Percentiles rank a stretch among this genome's conserved stretches.
Evolutionary conservation across 2,797 vertebrate species (phyloP).

Genomic region (Pipistrellus kuhlii): DNA sequence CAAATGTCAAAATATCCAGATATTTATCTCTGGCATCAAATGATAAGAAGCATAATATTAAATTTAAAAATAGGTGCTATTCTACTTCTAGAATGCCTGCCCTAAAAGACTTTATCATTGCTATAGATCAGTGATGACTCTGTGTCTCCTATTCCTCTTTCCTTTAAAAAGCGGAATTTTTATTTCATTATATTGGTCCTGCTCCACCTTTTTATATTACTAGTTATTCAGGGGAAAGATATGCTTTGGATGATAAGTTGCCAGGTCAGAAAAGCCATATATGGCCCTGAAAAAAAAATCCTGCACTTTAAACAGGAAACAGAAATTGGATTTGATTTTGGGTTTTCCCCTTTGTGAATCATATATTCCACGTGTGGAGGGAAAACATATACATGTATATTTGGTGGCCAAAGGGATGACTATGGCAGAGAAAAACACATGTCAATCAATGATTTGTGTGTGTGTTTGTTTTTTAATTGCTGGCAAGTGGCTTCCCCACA

Average conservation of each 20-base stretch:
- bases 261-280: neutral
- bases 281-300: neutral
- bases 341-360: neutral
- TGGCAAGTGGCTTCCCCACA: neutral
- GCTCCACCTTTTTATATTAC: neutral
- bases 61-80: neutral
- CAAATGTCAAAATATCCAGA: conserved; percentile 19
- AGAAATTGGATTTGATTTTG: neutral
- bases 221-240: neutral
- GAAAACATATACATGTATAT: neutral
- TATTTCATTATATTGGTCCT: neutral
- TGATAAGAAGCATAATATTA: conserved; percentile 3
- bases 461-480: neutral
- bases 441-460: neutral
- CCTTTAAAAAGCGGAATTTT: neutral
- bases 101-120: neutral
- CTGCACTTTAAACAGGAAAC: neutral
- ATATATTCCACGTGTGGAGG: neutral
- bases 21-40: neutral
- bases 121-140: neutral
- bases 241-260: neutral
- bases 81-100: neutral
- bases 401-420: neutral
- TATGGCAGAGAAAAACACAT: neutral
- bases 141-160: neutral